phyloP scores from a whole-genome alignment of 2,888 invertebrate species.

The Plagodis pulveraria region DNA sequence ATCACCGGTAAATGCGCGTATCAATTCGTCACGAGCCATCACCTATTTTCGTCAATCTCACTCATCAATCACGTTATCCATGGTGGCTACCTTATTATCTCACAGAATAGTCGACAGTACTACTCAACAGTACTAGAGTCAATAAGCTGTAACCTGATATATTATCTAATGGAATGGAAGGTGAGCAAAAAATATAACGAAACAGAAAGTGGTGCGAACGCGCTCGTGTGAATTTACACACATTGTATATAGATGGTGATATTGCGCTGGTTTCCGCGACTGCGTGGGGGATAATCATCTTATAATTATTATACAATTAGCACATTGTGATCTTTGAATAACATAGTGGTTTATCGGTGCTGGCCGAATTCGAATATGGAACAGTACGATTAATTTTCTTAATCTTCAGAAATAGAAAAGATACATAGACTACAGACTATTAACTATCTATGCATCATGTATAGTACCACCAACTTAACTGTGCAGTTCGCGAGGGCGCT shows the following conservation, averaged over 20 bases:
- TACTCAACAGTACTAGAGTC: conserved; percentile 6
- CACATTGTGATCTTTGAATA: not conserved
- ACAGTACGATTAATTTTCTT: too few species aligned
- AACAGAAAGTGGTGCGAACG: conserved; percentile 73
- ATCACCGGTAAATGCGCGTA: too few species aligned
- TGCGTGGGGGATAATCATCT: not conserved
- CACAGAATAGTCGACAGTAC: too few species aligned
- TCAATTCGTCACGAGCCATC: not conserved
- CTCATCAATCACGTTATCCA: conserved; percentile 9
- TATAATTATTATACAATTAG: not conserved
- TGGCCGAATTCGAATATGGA: too few species aligned
- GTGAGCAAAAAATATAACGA: conserved; percentile 44
- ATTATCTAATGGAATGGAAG: conserved; percentile 45
- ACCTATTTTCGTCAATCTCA: not conserved
- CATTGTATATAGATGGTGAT: conserved; percentile 60
- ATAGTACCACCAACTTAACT: too few species aligned
- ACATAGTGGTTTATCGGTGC: too few species aligned
- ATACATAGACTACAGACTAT: too few species aligned
- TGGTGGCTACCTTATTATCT: not conserved
- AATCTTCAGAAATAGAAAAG: too few species aligned
- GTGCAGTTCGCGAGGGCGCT: too few species aligned
- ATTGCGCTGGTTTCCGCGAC: conserved; percentile 24
- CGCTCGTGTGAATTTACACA: conserved; percentile 67
- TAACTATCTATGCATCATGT: too few species aligned
- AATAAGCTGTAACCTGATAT: conserved; percentile 7